Base-by-base conservation (phyloP, 2,888 invertebrate species). In the Ochropleura leucogaster region DNA sequence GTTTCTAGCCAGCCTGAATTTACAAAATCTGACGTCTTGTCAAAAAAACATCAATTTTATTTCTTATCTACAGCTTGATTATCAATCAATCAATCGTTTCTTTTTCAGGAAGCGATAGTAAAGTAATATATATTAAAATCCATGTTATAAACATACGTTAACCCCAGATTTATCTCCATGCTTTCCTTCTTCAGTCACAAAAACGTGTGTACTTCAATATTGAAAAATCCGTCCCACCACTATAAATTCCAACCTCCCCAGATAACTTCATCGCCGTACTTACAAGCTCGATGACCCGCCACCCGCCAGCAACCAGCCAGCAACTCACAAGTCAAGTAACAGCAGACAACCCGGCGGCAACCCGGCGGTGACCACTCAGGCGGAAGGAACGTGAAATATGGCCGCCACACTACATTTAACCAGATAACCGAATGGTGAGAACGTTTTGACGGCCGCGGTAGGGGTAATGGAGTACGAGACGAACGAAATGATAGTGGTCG, bases 301-400 rank as follows among this genome's bases (percentile, higher is more conserved):
- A 72, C 68, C 74, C 65, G 18, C n/a, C 68, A 72, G 44, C 53
- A 55, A 68, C 55, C 46, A 57, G 63, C 59, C 2, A 72, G 44
- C 47, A 55, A 66, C 44, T 68, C 78, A 64, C 81, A 80, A 88
- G 85, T 85, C 79, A 85, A 87, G 83, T 84, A 72, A 76, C 73
- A 84, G 76, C 76, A 83, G 79, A 89, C 62, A 62, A 62, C 62
- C 62, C 60, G 57, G 57, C 57, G 89, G 90, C 90, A 87, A 74
- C 81, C 79, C 82, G 89, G 87, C 90, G 89, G 82, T 86, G 84
- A 60, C 65, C 85, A 82, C 82, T 86, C 78, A 72, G 82, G 85
- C 85, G 89, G 88, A 88, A 90, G 80, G 71, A 81, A 87, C 85
- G 83, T 87, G 90, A 91, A 89, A 88, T 91, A 92, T 88, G 82